A percentile compares a stretch with the other conserved stretches of the same genome.
Conservation (phyloP, 2,888 invertebrate genomes). For the Saturnia pavonia region DNA sequence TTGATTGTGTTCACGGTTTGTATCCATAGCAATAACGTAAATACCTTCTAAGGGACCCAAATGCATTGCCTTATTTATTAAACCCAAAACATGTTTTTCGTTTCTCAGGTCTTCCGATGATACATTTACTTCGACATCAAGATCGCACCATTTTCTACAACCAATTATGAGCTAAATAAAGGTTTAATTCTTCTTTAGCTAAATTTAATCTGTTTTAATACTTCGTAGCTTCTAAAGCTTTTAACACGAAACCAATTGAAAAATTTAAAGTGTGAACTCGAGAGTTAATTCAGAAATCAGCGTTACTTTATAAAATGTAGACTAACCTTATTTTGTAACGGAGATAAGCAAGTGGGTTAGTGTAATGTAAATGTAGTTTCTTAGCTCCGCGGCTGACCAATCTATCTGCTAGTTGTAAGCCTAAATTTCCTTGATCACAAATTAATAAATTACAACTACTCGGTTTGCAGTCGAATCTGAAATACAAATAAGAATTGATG, state of each 20-base stretch:
- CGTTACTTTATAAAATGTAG: not conserved
- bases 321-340: constrained; percentile 39
- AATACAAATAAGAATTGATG: not conserved
- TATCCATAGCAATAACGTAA: constrained; percentile 30
- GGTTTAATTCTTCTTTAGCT: too few species aligned
- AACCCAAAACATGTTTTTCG: constrained; percentile 23
- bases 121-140: constrained; percentile 31
- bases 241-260: not conserved
- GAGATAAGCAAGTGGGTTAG: constrained; percentile 27
- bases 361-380: constrained; percentile 39
- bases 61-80: constrained; percentile 32
- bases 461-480: constrained; percentile 33
- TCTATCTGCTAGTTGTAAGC: constrained; percentile 44
- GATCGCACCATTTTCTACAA: constrained; percentile 37
- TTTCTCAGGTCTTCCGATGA: constrained; percentile 25
- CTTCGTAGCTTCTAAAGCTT: not conserved
- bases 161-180: not conserved
- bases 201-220: not conserved
- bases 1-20: constrained; percentile 25
- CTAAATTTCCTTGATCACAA: constrained; percentile 40
- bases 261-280: not conserved
- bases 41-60: constrained; percentile 42
- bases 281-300: not conserved
- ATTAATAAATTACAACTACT: constrained; percentile 36
- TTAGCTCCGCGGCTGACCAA: constrained; percentile 49